Conservation (phyloP, 2,113 vertebrate species). For the Leucoraja erinaceus region DNA sequence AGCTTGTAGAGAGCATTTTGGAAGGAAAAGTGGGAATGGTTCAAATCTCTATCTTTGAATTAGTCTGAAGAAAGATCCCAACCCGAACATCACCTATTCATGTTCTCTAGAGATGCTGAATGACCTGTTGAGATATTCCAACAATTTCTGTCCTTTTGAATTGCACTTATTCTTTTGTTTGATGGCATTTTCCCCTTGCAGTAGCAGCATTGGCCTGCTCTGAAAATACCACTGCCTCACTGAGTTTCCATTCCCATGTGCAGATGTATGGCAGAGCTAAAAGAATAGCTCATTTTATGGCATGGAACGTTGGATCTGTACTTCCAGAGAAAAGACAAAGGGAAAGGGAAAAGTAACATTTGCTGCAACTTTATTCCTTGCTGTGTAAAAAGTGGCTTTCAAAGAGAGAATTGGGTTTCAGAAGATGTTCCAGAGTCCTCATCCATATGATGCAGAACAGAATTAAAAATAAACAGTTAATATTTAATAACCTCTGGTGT, state of each 20-base stretch:
- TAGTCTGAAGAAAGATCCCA: too few relatives aligned
- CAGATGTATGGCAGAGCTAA: neutral
- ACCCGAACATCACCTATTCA: too few relatives aligned
- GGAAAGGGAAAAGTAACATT: neutral
- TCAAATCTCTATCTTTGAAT: neutral
- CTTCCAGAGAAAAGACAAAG: neutral
- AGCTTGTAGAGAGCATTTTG: neutral
- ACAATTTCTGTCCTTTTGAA: neutral
- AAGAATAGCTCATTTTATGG: neutral
- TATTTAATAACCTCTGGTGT: neutral
- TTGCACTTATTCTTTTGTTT: neutral
- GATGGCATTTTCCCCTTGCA: neutral
- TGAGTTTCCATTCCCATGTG: neutral
- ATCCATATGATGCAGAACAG: neutral
- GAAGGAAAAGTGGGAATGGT: neutral
- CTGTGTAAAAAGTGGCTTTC: neutral
- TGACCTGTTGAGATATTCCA: too few relatives aligned
- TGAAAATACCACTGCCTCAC: neutral
- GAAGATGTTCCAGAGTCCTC: neutral
- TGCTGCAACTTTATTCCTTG: neutral
- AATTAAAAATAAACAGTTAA: neutral
- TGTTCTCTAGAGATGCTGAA: too few relatives aligned
- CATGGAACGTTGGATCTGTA: neutral
- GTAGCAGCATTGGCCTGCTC: neutral
- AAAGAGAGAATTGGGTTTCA: neutral